These are phyloP conservation scores for Tupiocoris notatus DNA, from an alignment of 2,888 invertebrate genomes.

Conservation along the genomic window DNA sequence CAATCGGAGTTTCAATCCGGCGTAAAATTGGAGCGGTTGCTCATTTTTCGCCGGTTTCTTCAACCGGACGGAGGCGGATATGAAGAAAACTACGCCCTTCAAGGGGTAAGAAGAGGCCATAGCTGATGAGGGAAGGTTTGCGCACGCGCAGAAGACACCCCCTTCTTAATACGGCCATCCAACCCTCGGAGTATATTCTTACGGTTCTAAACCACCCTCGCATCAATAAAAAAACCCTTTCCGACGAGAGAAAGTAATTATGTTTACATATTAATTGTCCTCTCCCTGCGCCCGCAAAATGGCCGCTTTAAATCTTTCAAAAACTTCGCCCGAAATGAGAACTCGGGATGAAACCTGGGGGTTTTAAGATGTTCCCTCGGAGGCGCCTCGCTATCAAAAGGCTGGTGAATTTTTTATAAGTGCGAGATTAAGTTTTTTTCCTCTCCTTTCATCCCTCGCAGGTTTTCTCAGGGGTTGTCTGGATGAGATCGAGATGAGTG, in stretches of 20 bases:
- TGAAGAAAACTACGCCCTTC: background rate
- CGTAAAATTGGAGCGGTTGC: background rate
- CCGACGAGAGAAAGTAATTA: constrained; percentile 22
- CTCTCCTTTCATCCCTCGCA: too few relatives aligned
- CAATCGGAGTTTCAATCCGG: background rate
- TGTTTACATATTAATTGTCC: constrained; percentile 39
- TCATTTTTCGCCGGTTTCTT: background rate
- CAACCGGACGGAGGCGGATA: background rate
- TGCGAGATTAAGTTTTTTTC: constrained; percentile 17
- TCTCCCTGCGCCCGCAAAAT: constrained; percentile 32
- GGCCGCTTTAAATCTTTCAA: constrained; percentile 39
- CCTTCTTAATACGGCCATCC: background rate
- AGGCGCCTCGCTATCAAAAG: background rate
- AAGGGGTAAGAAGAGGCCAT: background rate
- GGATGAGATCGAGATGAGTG: background rate
- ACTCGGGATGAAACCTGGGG: background rate
- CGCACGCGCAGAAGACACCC: background rate
- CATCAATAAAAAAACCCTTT: background rate
- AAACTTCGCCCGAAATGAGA: constrained; percentile 15
- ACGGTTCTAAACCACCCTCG: background rate
- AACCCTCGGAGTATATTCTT: background rate
- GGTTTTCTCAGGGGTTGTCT: background rate
- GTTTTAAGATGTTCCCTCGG: background rate
- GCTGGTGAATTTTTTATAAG: constrained; percentile 17
- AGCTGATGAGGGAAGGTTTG: background rate